These are phyloP conservation scores for Botia almorhae DNA, from an alignment of 2,797 vertebrate species.

Conservation along the genomic window DNA sequence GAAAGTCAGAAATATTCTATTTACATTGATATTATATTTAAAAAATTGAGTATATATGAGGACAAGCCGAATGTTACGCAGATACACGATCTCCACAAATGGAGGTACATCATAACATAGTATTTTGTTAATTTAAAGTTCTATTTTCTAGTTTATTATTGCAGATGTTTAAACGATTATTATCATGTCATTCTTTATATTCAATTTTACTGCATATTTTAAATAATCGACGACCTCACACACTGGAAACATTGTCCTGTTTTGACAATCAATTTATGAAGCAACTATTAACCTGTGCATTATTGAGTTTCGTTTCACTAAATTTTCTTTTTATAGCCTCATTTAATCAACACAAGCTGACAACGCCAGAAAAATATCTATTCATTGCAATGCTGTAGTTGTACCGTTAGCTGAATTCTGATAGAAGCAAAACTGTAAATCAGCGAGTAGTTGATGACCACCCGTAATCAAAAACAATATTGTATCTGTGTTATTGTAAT, in stretches of 20 bases:
- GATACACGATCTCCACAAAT: conserved; percentile 51
- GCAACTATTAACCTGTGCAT: conserved; percentile 43
- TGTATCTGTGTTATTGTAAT: conserved; percentile 46
- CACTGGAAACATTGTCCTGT: conserved; percentile 51
- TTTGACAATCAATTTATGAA: conserved; percentile 67
- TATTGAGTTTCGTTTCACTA: conserved; percentile 9
- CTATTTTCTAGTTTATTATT: conserved; percentile 70
- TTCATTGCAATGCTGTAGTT: conserved; percentile 22
- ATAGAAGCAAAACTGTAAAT: conserved; percentile 41
- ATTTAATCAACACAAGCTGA: conserved; percentile 4
- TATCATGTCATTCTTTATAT: conserved; percentile 58
- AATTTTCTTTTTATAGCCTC: neutral
- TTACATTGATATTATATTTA: conserved; percentile 26
- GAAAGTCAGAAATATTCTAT: conserved; percentile 33
- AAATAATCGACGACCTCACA: conserved; percentile 23
- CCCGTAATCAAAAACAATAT: conserved; percentile 45
- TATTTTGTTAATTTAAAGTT: conserved; percentile 69
- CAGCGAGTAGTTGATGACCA: conserved; percentile 33
- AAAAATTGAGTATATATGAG: conserved; percentile 36
- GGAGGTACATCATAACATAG: conserved; percentile 54
- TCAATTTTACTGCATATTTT: conserved; percentile 38
- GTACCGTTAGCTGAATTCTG: conserved; percentile 34
- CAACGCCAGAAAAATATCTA: neutral
- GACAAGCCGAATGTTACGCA: conserved; percentile 71
- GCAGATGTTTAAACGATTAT: conserved; percentile 68